phyloP scores from a whole-genome alignment of 2,113 vertebrate species.

The Melospiza georgiana region DNA sequence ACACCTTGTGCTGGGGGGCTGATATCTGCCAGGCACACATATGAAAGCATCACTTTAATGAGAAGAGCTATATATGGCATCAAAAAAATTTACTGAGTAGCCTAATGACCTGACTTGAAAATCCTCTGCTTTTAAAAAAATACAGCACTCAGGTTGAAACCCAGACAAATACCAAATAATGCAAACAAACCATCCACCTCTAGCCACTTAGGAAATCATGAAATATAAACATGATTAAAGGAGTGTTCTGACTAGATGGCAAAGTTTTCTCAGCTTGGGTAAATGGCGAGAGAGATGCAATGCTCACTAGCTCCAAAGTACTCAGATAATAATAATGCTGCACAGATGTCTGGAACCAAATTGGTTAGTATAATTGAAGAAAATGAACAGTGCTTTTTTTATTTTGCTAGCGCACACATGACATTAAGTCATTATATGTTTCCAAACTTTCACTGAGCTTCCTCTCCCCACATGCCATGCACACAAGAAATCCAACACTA shows the following conservation, averaged over 20 bases:
- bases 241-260: neutral
- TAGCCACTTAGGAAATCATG: neutral
- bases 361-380: neutral
- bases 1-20: conserved; percentile 97
- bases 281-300: neutral
- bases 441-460: neutral
- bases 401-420: neutral
- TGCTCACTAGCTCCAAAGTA: neutral
- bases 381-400: neutral
- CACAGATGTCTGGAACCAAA: neutral
- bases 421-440: neutral
- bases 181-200: neutral
- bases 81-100: neutral
- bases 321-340: neutral
- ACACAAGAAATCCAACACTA: neutral
- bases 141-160: neutral
- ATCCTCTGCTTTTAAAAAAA: neutral
- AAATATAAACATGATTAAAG: neutral
- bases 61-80: neutral
- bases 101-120: neutral
- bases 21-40: conserved; percentile 82
- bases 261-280: neutral
- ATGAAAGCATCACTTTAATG: neutral
- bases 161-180: neutral
- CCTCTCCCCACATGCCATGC: neutral